Percentiles rank a stretch among this genome's conserved stretches.
These are phyloP conservation scores for Acridotheres tristis DNA, from an alignment of 2,797 vertebrate species.

Conservation along the genomic window DNA sequence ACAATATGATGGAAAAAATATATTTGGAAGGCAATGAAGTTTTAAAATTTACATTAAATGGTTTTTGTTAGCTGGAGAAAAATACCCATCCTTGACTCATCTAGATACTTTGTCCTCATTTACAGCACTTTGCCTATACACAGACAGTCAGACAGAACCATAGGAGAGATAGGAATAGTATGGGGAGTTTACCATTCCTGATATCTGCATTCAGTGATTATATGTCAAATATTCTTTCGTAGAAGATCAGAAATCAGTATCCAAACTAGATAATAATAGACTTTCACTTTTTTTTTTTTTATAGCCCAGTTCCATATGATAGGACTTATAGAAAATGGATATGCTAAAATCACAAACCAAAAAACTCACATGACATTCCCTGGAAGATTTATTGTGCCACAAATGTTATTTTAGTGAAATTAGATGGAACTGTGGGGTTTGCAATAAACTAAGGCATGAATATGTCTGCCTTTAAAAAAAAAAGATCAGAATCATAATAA, in stretches of 20 bases:
- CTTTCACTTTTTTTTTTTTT: not conserved
- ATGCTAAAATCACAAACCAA: not conserved
- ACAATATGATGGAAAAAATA: not conserved
- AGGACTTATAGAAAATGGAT: not conserved
- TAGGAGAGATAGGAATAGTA: not conserved
- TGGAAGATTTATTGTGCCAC: not conserved
- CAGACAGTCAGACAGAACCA: not conserved
- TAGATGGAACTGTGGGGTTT: not conserved
- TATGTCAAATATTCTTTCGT: not conserved
- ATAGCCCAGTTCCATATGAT: not conserved
- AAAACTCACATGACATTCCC: not conserved
- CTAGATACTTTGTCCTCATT: not conserved
- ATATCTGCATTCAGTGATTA: not conserved
- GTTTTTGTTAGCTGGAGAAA: not conserved
- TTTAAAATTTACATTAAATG: not conserved
- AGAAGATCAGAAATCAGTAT: not conserved
- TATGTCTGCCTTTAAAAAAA: not conserved
- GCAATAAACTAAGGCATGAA: not conserved
- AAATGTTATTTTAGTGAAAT: not conserved
- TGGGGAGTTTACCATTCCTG: not conserved
- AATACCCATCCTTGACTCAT: not conserved
- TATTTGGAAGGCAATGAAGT: not conserved
- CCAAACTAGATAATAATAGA: not conserved
- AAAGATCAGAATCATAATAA: not conserved
- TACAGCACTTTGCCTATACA: fast-evolving